A percentile compares a stretch with the other conserved stretches of the same genome.
Evolutionary conservation across 1,140 invertebrate species (phyloP).

Genomic region (Brachionus angularis): DNA sequence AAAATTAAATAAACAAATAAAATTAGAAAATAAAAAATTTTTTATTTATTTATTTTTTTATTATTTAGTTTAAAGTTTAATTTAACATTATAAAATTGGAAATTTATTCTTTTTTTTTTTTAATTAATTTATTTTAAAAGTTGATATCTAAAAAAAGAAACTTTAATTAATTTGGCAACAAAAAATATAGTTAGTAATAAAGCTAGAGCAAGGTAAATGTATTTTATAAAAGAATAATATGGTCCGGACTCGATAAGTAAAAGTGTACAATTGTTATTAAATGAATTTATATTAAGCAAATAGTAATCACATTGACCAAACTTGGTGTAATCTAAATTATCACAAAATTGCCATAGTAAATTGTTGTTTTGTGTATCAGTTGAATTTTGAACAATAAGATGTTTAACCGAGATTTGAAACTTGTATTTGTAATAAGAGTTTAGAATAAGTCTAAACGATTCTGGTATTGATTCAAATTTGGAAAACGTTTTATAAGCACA

Average conservation of each 20-base stretch:
- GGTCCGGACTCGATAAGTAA: neutral
- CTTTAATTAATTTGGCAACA: conserved; percentile 16
- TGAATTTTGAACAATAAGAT: neutral
- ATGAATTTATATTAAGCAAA: neutral
- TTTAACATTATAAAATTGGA: neutral
- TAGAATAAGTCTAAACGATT: neutral
- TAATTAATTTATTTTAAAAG: conserved; percentile 21
- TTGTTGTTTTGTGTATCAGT: neutral
- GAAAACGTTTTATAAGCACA: neutral
- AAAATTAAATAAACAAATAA: too few relatives aligned
- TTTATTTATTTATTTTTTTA: neutral
- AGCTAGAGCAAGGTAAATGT: conserved; percentile 8
- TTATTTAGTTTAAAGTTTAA: neutral
- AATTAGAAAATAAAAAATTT: neutral
- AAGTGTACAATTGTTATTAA: neutral
- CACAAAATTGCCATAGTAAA: neutral
- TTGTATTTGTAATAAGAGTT: conserved; percentile 8
- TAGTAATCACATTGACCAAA: conserved; percentile 21
- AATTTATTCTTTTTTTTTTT: too few relatives aligned
- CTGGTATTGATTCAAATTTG: neutral
- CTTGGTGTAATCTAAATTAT: neutral
- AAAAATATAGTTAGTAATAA: neutral
- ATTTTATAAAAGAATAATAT: neutral
- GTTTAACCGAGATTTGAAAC: neutral
- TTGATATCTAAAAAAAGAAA: conserved; percentile 29